Conservation (phyloP, 2,797 vertebrate species). For the Molossus molossus region DNA sequence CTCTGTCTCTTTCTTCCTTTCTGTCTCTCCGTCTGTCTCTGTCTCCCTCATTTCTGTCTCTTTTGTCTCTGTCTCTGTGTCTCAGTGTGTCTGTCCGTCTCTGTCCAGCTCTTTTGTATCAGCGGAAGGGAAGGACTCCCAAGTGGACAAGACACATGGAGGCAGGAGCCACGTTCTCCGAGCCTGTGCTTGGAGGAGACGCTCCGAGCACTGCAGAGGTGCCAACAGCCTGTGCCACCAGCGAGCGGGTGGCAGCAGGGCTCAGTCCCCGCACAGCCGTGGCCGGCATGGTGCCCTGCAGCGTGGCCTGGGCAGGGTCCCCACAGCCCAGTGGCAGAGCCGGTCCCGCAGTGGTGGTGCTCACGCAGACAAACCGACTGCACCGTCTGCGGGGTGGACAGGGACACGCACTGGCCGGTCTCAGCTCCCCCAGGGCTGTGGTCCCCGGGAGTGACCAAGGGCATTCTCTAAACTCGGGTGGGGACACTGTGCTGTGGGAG, state of each 20-base stretch:
- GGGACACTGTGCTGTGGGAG: not conserved
- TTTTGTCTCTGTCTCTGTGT: not conserved
- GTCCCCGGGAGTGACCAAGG: rapidly evolving
- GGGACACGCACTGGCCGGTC: rapidly evolving
- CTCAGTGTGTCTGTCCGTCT: not conserved
- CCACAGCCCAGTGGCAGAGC: rapidly evolving
- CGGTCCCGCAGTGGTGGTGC: rapidly evolving
- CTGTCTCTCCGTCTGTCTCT: not conserved
- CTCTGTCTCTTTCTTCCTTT: not conserved
- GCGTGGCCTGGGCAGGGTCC: rapidly evolving
- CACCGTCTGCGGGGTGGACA: rapidly evolving
- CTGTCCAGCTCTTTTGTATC: not conserved
- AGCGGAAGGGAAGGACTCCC: not conserved
- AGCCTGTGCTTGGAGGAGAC: not conserved
- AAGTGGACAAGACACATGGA: rapidly evolving
- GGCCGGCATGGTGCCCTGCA: rapidly evolving
- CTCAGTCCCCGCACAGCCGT: not conserved
- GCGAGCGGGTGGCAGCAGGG: rapidly evolving
- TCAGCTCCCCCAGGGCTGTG: too few relatives aligned
- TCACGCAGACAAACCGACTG: rapidly evolving
- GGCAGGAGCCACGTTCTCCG: not conserved
- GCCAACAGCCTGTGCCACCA: rapidly evolving
- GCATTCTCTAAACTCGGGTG: rapidly evolving
- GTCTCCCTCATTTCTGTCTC: not conserved
- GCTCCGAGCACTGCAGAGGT: rapidly evolving